phyloP scores from a whole-genome alignment of 2,113 vertebrate species.

The Empidonax alnorum region DNA sequence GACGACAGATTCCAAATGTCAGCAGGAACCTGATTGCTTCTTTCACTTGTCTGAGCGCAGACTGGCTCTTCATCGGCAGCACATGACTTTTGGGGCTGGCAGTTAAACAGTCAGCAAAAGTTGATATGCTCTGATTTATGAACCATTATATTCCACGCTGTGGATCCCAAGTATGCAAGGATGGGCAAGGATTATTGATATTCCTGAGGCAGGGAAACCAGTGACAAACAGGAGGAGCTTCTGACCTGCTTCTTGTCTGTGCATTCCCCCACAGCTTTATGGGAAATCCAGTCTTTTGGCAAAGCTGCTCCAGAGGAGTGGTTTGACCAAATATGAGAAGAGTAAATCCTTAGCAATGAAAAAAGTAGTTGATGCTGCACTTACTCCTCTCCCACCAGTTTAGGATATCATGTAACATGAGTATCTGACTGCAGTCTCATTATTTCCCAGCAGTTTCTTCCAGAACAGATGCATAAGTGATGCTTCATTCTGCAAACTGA shows the following conservation, averaged over 20 bases:
- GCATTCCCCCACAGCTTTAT: neutral
- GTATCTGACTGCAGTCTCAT: neutral
- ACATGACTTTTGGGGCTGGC: neutral
- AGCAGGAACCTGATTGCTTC: conserved; percentile 8
- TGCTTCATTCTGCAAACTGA: neutral
- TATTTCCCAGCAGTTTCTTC: neutral
- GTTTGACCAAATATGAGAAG: neutral
- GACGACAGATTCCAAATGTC: neutral
- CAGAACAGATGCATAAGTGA: neutral
- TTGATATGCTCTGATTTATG: neutral
- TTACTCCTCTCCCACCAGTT: neutral
- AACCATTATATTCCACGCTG: neutral
- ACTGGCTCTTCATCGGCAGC: neutral
- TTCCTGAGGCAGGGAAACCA: neutral
- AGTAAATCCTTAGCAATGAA: neutral
- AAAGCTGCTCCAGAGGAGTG: neutral
- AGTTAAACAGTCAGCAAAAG: neutral
- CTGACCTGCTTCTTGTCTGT: neutral
- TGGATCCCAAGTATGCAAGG: neutral
- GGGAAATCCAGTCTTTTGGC: neutral
- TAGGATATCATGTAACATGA: neutral
- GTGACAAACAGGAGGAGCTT: neutral
- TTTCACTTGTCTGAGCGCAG: neutral
- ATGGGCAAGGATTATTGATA: neutral
- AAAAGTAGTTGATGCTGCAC: neutral